phyloP scores from a whole-genome alignment of 2,797 vertebrate genomes.

The Characodon lateralis region DNA sequence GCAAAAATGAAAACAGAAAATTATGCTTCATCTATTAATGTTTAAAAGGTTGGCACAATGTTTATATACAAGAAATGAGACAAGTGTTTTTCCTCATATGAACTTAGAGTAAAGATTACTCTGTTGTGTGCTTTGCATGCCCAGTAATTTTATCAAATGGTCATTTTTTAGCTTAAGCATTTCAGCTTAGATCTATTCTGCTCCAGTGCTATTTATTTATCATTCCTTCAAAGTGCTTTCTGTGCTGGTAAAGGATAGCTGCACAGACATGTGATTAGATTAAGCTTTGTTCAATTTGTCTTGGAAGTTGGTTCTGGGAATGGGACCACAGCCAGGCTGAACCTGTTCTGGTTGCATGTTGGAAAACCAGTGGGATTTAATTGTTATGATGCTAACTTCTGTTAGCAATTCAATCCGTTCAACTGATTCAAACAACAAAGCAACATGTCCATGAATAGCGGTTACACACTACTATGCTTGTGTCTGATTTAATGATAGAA shows the following conservation, averaged over 20 bases:
- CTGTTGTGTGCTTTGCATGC: conserved; percentile 30
- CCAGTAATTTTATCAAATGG: conserved; percentile 41
- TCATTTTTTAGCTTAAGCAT: conserved; percentile 20
- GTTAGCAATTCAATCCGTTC: too few species aligned
- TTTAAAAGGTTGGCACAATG: conserved; percentile 25
- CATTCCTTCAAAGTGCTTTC: background rate
- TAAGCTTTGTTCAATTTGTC: background rate
- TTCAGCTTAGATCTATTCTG: conserved; percentile 14
- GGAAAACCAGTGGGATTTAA: background rate
- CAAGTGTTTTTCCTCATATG: conserved; percentile 12
- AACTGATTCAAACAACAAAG: too few species aligned
- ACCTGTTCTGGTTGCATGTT: background rate
- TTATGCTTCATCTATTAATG: conserved; percentile 12
- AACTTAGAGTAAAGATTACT: conserved; percentile 32
- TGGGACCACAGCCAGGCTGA: background rate
- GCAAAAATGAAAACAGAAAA: conserved; percentile 8
- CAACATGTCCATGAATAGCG: too few species aligned
- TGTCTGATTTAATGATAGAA: too few species aligned
- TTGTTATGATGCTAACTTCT: too few species aligned
- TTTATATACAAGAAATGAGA: background rate
- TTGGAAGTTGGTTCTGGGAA: background rate
- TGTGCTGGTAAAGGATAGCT: background rate
- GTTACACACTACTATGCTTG: too few species aligned
- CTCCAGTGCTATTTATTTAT: background rate
- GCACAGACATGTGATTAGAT: background rate